Percentiles rank a stretch among this genome's conserved stretches.
phyloP scores from a whole-genome alignment of 2,888 invertebrate genomes.

The Rhogogaster chlorosoma region DNA sequence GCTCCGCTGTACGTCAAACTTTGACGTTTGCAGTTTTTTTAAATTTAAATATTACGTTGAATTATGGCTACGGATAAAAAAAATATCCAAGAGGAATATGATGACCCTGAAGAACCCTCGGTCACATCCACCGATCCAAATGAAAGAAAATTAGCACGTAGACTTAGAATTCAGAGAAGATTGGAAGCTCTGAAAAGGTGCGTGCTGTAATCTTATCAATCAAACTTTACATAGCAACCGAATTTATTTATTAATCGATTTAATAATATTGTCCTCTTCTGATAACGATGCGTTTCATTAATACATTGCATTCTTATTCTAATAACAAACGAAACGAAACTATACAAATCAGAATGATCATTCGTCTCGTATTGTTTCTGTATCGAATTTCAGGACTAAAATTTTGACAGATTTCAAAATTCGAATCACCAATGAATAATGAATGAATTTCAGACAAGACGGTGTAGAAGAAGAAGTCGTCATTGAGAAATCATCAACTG shows the following conservation, averaged over 20 bases:
- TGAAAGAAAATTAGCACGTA: slow-evolving; percentile 86
- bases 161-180: slow-evolving; percentile 84
- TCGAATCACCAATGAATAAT: slow-evolving; percentile 8
- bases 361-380: not conserved
- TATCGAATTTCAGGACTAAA: not conserved
- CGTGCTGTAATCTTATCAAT: slow-evolving; percentile 26
- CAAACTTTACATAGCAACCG: slow-evolving; percentile 32
- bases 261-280: not conserved
- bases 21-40: slow-evolving; percentile 20
- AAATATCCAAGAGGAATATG: slow-evolving; percentile 68
- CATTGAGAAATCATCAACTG: slow-evolving; percentile 81
- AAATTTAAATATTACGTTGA: slow-evolving; percentile 2
- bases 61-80: slow-evolving; percentile 27
- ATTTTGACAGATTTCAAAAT: not conserved
- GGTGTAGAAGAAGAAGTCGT: slow-evolving; percentile 70
- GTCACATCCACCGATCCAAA: slow-evolving; percentile 83
- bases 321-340: not conserved
- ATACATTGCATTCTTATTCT: not conserved
- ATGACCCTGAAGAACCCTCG: slow-evolving; percentile 80
- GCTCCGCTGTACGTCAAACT: slow-evolving; percentile 23
- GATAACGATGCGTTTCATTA: not conserved
- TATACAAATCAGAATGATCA: not conserved
- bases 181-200: slow-evolving; percentile 81
- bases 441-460: slow-evolving; percentile 60
- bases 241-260: slow-evolving; percentile 34